phyloP scores from a whole-genome alignment of 2,888 invertebrate species.

The Anorthoa munda region DNA sequence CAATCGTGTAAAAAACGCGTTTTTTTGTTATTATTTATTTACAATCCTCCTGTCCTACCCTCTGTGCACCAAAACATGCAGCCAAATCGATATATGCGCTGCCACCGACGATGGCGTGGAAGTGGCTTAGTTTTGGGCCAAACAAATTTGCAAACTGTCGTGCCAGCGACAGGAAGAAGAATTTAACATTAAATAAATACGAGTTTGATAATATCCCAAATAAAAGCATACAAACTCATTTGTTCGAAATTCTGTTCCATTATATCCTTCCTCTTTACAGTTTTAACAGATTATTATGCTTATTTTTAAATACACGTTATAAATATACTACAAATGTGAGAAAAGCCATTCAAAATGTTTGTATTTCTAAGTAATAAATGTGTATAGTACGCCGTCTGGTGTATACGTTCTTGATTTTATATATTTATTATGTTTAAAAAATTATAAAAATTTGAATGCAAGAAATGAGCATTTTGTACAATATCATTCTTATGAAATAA shows the following conservation, averaged over 20 bases:
- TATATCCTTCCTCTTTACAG: background rate
- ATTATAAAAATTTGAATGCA: no score
- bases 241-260: slow-evolving; percentile 16
- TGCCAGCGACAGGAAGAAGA: no score
- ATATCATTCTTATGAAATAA: slow-evolving; percentile 33
- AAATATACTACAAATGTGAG: slow-evolving; percentile 41
- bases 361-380: slow-evolving; percentile 37
- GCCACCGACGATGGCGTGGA: no score
- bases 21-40: no score
- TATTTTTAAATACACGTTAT: slow-evolving; percentile 32
- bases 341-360: slow-evolving; percentile 36
- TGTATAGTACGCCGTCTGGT: slow-evolving; percentile 23
- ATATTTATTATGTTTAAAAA: background rate
- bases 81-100: no score
- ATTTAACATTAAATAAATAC: no score
- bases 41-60: no score
- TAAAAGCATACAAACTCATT: slow-evolving; percentile 29
- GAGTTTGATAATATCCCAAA: no score
- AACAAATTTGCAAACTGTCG: no score
- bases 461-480: slow-evolving; percentile 17
- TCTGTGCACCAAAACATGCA: no score
- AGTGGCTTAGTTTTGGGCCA: no score
- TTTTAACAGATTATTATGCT: slow-evolving; percentile 1
- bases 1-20: no score
- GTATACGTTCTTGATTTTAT: slow-evolving; percentile 23